These are phyloP conservation scores for Acanthornis magna DNA, from an alignment of 2,797 vertebrate genomes.

Conservation along the genomic window DNA sequence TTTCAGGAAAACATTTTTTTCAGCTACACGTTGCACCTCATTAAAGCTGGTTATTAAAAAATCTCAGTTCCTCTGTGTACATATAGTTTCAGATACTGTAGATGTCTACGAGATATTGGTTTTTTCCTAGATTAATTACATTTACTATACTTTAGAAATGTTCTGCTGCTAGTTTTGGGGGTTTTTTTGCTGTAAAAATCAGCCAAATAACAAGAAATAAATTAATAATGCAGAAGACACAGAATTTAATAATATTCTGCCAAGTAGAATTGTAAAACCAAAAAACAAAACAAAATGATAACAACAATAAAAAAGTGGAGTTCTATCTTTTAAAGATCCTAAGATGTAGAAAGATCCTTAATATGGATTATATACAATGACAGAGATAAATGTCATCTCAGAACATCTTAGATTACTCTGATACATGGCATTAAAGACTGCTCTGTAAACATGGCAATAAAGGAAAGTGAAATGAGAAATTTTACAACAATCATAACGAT, in stretches of 20 bases:
- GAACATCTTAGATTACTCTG: background rate
- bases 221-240: background rate
- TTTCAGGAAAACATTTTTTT: background rate
- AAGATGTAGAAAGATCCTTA: background rate
- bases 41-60: background rate
- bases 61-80: background rate
- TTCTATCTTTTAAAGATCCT: background rate
- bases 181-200: background rate
- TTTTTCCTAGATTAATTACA: background rate
- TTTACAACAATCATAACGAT: background rate
- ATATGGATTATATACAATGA: background rate
- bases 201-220: background rate
- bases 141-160: background rate
- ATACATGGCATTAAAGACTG: background rate
- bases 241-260: background rate
- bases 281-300: background rate
- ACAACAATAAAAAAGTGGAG: background rate
- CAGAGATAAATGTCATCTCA: background rate
- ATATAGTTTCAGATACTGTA: background rate
- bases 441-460: background rate
- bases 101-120: accelerated
- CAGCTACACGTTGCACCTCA: background rate
- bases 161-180: background rate
- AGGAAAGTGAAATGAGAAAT: background rate
- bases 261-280: background rate